A percentile compares a stretch with the other conserved stretches of the same genome.
These are phyloP conservation scores for Dolomedes plantarius DNA, from an alignment of 2,888 invertebrate genomes.

Conservation along the genomic window DNA sequence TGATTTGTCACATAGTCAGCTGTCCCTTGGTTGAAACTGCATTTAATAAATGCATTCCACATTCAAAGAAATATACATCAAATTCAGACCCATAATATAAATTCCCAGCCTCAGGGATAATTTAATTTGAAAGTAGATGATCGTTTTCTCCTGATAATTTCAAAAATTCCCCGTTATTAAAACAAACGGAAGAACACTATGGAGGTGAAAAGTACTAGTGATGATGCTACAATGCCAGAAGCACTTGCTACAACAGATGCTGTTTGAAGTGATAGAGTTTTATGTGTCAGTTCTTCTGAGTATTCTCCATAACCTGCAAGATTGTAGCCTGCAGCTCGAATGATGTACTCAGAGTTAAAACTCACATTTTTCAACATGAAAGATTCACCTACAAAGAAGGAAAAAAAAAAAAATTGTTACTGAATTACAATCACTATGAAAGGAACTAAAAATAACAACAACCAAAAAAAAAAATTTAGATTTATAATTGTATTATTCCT, in stretches of 20 bases:
- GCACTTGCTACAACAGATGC: conserved; percentile 42
- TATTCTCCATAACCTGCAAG: conserved; percentile 61
- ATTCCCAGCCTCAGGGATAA: conserved; percentile 21
- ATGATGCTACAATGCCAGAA: conserved; percentile 24
- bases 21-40: too few relatives aligned
- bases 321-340: conserved; percentile 57
- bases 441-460: too few relatives aligned
- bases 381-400: conserved; percentile 28
- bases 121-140: neutral
- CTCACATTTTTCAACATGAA: conserved; percentile 56
- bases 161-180: conserved; percentile 21
- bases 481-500: too few relatives aligned
- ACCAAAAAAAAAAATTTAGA: too few relatives aligned
- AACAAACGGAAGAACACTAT: conserved; percentile 30
- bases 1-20: neutral
- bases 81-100: neutral
- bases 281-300: conserved; percentile 36
- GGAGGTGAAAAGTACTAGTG: conserved; percentile 25
- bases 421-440: too few relatives aligned
- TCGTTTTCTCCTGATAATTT: conserved; percentile 18
- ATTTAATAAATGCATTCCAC: too few relatives aligned
- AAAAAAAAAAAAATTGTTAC: too few relatives aligned
- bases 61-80: too few relatives aligned
- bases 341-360: conserved; percentile 56
- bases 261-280: conserved; percentile 33